Conservation (phyloP, 2,113 vertebrate species). For the Hiodon tergisus region DNA sequence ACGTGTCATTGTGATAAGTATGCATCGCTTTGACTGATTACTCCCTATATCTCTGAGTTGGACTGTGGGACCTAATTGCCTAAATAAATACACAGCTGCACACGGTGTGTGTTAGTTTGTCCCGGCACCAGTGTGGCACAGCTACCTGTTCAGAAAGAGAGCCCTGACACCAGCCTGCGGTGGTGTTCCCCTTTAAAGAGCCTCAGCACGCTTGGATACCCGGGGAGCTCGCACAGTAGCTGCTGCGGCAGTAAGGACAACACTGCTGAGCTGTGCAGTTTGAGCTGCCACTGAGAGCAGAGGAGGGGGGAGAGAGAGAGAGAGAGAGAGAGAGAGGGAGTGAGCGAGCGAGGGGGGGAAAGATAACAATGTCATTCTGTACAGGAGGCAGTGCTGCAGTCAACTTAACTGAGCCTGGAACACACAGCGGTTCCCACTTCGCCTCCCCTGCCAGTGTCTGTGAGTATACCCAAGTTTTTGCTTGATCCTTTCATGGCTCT, state of each 20-base stretch:
- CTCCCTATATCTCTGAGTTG: too few species aligned
- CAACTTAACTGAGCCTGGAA: slow-evolving; percentile 64
- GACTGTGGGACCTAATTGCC: too few species aligned
- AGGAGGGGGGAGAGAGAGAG: slow-evolving; percentile 31
- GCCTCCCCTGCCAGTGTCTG: slow-evolving; percentile 39
- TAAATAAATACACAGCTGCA: too few species aligned
- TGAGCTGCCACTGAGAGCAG: slow-evolving; percentile 66
- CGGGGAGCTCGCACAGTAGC: slow-evolving; percentile 75
- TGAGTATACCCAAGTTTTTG: slow-evolving; percentile 65
- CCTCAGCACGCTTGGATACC: slow-evolving; percentile 71
- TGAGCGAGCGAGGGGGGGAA: slow-evolving; percentile 40
- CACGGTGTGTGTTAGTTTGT: too few species aligned
- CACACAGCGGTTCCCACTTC: slow-evolving; percentile 40
- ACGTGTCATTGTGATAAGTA: too few species aligned
- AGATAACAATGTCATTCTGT: slow-evolving; percentile 81
- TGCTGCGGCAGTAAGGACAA: slow-evolving; percentile 75
- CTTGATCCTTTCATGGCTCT: slow-evolving; percentile 22
- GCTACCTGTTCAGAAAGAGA: slow-evolving; percentile 39
- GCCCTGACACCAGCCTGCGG: slow-evolving; percentile 55
- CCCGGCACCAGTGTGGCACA: too few species aligned
- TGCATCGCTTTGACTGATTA: too few species aligned
- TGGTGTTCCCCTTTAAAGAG: slow-evolving; percentile 81
- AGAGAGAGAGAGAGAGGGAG: slow-evolving; percentile 30
- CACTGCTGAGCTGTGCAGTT: slow-evolving; percentile 85
- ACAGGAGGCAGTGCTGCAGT: slow-evolving; percentile 76